A percentile compares a stretch with the other conserved stretches of the same genome.
Evolutionary conservation across 2,797 vertebrate species (phyloP).

Genomic region (Smutsia gigantea): DNA sequence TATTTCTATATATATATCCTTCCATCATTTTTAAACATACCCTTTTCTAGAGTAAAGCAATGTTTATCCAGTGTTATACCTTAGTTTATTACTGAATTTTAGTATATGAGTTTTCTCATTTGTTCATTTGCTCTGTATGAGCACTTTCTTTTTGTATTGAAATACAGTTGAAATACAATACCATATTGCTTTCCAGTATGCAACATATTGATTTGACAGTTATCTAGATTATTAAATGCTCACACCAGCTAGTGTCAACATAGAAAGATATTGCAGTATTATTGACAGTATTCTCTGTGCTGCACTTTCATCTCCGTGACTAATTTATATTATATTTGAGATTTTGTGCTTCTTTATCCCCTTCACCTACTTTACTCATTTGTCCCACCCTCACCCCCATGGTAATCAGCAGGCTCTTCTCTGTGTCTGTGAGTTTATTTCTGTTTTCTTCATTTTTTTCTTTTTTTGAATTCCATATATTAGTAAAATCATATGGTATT

Average conservation of each 20-base stretch:
- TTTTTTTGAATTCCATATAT: neutral
- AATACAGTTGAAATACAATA: neutral
- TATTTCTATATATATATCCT: neutral
- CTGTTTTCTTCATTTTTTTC: neutral
- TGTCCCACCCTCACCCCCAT: neutral
- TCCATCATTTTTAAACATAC: neutral
- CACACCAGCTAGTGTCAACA: neutral
- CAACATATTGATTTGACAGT: neutral
- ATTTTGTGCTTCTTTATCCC: neutral
- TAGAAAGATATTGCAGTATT: neutral
- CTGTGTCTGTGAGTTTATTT: neutral
- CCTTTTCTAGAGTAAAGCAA: neutral
- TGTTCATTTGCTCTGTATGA: neutral
- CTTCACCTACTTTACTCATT: neutral
- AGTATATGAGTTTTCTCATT: neutral
- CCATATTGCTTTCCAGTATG: neutral
- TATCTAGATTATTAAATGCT: neutral
- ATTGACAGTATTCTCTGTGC: neutral
- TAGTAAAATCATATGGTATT: neutral
- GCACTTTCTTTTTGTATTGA: neutral
- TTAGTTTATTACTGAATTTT: conserved; percentile 7
- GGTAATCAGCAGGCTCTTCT: neutral
- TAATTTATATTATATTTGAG: neutral
- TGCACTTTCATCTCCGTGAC: neutral
- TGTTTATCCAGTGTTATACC: neutral